Base-by-base conservation (phyloP, 2,888 invertebrate genomes). In the Lochmaea capreae region DNA sequence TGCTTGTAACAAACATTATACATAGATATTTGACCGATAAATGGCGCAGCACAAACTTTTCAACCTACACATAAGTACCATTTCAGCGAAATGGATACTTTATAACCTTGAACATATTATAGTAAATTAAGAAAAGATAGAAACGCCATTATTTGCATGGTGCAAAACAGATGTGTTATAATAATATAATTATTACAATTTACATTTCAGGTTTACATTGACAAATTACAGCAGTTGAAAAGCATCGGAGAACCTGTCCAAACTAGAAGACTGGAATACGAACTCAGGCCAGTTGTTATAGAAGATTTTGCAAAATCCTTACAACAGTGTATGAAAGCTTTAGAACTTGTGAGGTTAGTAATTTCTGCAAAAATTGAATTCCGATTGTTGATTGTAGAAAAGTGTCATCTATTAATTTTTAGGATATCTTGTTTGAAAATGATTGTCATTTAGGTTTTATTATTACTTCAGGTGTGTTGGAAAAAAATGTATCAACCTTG, bases 161-260 rank as follows among this genome's bases (percentile, higher is more conserved):
- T 46, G 14, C 12, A 12, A 43, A 10, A 43, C 43, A 33, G 33
- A 33, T 33, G 26, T 26, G 26, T 33, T 33, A 5, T 33, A 6
- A 6, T 33, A 6, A 9, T 8, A 8, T 6, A 6, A 39, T 39
- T 9, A 39, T 33, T 39, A 39, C 33, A 59, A 33, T 63, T 63
- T 1, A 16, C 11, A 18, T 43, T 63, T 42, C 92, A 93, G 84
- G 89, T 93, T 49, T 93, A 93, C 85, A 89, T 90, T 76, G 91
- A 90, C 81, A 92, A 92, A 83, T 84, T 93, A 75, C 84, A 88
- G 1, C 90, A 90, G 73, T 85, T 93, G 79, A 89, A 94, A 89
- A 90, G 91, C 76, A 90, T 93, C 87, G 98, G 98, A 11, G 96
- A 97, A 85, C 97, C 98, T 0, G 95, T 98, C 72, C 94, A 94